Evolutionary conservation across 2,888 invertebrate species (phyloP).

Genomic region (Acheta domesticus): DNA sequence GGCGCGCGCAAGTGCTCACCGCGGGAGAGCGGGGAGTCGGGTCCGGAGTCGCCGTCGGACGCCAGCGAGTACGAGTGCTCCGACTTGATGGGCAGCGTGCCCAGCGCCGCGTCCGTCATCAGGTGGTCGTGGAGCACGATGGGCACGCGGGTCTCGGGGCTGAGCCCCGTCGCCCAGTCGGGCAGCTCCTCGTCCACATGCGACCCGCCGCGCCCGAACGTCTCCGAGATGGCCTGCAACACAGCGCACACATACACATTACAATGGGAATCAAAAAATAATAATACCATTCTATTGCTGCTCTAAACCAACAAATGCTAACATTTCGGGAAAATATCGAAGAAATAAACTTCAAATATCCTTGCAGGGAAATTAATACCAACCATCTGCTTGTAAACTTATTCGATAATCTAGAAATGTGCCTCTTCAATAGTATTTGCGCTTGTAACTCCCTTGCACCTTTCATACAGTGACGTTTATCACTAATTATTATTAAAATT

Average conservation of each 20-base stretch:
- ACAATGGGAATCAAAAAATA: no score
- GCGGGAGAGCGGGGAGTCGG: constrained; percentile 60
- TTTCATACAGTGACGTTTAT: no score
- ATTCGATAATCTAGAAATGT: no score
- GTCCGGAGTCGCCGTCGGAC: constrained; percentile 44
- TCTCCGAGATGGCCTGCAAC: constrained; percentile 63
- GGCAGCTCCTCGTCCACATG: constrained; percentile 37
- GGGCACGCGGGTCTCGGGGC: constrained; percentile 62
- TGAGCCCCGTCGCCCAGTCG: constrained; percentile 37
- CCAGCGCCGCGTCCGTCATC: constrained; percentile 83
- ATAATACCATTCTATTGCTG: no score
- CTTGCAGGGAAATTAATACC: no score
- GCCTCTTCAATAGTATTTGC: no score
- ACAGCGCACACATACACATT: not conserved
- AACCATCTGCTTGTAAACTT: no score
- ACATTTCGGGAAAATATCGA: no score
- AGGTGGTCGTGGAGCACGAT: constrained; percentile 78
- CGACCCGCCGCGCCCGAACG: constrained; percentile 47
- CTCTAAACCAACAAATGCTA: no score
- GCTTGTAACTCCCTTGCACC: no score
- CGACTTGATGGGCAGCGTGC: constrained; percentile 78
- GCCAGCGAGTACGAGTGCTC: constrained; percentile 85
- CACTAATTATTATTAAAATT: no score
- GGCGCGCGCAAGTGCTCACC: not conserved
- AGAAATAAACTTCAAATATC: no score